phyloP scores from a whole-genome alignment of 2,888 invertebrate genomes.

The Lacanobia wlatinum region DNA sequence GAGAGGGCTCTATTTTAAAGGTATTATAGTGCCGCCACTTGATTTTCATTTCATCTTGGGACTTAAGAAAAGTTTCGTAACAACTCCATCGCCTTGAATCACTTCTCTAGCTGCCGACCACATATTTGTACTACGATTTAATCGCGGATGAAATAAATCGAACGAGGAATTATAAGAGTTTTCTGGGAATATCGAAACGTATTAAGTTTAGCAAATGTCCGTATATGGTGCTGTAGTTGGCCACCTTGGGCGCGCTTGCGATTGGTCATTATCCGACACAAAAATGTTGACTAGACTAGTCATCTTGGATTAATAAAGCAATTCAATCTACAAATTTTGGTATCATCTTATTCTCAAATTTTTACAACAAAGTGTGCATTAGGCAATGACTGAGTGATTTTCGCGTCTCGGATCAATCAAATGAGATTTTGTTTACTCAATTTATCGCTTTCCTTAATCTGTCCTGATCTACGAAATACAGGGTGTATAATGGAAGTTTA shows the following conservation, averaged over 20 bases:
- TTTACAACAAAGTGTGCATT: neutral
- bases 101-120: conserved; percentile 22
- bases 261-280: too few species aligned
- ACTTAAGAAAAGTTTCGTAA: conserved; percentile 9
- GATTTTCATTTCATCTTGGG: conserved; percentile 16
- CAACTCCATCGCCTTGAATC: conserved; percentile 54
- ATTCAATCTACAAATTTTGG: neutral
- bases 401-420: neutral
- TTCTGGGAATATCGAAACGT: conserved; percentile 18
- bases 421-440: neutral
- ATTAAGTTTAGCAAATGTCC: neutral
- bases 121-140: conserved; percentile 42
- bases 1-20: neutral
- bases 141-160: neutral
- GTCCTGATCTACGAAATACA: neutral
- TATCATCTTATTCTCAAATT: neutral
- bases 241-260: too few species aligned
- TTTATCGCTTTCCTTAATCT: neutral
- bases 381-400: neutral
- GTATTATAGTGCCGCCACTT: conserved; percentile 25
- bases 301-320: neutral
- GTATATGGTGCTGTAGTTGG: too few species aligned
- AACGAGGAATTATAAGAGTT: neutral
- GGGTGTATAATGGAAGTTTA: neutral
- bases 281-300: too few species aligned